These are phyloP conservation scores for Stenolophus ochropezus DNA, from an alignment of 2,888 invertebrate genomes.

Conservation along the genomic window DNA sequence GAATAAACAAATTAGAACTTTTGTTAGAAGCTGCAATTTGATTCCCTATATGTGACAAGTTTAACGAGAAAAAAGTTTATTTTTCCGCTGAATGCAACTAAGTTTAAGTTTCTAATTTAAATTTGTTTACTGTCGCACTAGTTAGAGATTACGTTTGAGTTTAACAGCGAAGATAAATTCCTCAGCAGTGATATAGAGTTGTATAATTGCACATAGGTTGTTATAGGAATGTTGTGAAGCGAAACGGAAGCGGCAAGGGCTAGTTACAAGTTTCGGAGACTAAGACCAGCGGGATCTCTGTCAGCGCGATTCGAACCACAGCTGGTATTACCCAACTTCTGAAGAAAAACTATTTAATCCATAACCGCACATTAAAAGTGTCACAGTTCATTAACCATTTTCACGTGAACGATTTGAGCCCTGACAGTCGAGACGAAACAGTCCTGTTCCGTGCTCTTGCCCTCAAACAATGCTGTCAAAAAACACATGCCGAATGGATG, in stretches of 20 bases:
- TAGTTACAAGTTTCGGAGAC: slow-evolving; percentile 15
- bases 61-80: slow-evolving; percentile 3
- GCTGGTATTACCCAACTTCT: slow-evolving; percentile 10
- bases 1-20: not conserved
- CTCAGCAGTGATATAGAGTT: not conserved
- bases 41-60: not conserved
- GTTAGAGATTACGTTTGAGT: slow-evolving; percentile 3
- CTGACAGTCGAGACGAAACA: not conserved
- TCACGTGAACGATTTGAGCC: slow-evolving; percentile 20
- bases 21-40: not conserved
- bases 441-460: not conserved
- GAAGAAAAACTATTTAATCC: slow-evolving; percentile 33
- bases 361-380: slow-evolving; percentile 36
- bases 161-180: slow-evolving; percentile 8
- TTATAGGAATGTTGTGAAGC: slow-evolving; percentile 28
- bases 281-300: not conserved
- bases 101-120: slow-evolving; percentile 17
- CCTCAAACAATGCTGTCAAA: slow-evolving; percentile 21
- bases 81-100: too few relatives aligned
- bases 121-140: not conserved
- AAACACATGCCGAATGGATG: slow-evolving; percentile 29
- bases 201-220: slow-evolving; percentile 10
- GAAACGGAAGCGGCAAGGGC: slow-evolving; percentile 6
- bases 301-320: slow-evolving; percentile 11
- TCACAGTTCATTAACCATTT: slow-evolving; percentile 40